phyloP scores from a whole-genome alignment of 1,140 invertebrate species.

The Goniozus legneri region DNA sequence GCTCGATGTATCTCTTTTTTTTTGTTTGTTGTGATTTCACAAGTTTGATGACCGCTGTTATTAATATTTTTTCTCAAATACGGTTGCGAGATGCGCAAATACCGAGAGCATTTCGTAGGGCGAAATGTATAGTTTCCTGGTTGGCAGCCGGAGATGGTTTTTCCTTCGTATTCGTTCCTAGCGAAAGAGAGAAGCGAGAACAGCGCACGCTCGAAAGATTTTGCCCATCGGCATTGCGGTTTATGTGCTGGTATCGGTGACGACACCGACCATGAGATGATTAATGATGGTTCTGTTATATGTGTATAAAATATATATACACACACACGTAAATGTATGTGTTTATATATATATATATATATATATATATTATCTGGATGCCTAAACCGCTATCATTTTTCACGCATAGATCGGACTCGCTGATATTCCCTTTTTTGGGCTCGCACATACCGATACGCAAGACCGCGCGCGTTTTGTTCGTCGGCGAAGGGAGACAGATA shows the following conservation, averaged over 20 bases:
- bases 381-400: constrained; percentile 44
- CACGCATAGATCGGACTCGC: constrained; percentile 39
- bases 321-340: too few relatives aligned
- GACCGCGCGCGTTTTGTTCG: not conserved
- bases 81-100: too few relatives aligned
- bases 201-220: constrained; percentile 34
- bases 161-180: constrained; percentile 24
- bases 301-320: too few relatives aligned
- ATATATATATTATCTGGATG: too few relatives aligned
- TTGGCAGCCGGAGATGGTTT: constrained; percentile 26
- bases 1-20: too few relatives aligned
- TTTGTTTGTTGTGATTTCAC: too few relatives aligned
- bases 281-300: constrained; percentile 40
- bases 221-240: constrained; percentile 25
- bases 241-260: constrained; percentile 10
- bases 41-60: too few relatives aligned
- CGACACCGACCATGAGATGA: constrained; percentile 30
- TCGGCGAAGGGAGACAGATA: not conserved
- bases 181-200: too few relatives aligned
- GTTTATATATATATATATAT: too few relatives aligned
- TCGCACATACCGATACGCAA: constrained; percentile 1
- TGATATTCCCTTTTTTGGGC: constrained; percentile 26
- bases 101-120: constrained; percentile 2
- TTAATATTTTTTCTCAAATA: too few relatives aligned
- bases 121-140: constrained; percentile 19